phyloP scores from a whole-genome alignment of 2,797 vertebrate genomes.

The Sebastes oblongus region DNA sequence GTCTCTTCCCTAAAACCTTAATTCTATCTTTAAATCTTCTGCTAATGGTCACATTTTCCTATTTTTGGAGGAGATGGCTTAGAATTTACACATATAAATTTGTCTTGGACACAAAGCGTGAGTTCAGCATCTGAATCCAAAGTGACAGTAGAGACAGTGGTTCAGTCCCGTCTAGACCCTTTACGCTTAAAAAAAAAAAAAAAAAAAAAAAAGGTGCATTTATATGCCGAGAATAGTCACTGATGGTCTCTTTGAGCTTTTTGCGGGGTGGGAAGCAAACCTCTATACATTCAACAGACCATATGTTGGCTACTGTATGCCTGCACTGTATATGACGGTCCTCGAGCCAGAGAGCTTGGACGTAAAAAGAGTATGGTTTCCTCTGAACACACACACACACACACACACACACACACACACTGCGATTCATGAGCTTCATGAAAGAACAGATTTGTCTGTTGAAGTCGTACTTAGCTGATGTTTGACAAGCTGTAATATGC shows the following conservation, averaged over 20 bases:
- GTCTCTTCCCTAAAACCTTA: neutral
- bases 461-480: constrained; percentile 13
- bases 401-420: constrained; percentile 2
- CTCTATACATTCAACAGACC: constrained; percentile 22
- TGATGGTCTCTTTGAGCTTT: constrained; percentile 8
- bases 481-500: constrained; percentile 25
- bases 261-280: neutral
- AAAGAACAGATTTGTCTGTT: constrained; percentile 37
- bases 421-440: constrained; percentile 24
- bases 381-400: neutral
- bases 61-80: neutral
- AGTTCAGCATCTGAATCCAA: constrained; percentile 6
- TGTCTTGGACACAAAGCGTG: neutral
- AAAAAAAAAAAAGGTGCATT: neutral
- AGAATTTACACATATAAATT: constrained; percentile 11
- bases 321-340: neutral
- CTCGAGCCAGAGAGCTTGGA: neutral
- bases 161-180: constrained; percentile 35
- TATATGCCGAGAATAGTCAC: constrained; percentile 3
- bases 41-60: neutral
- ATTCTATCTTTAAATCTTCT: neutral
- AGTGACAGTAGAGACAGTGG: constrained; percentile 24
- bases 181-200: neutral
- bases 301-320: neutral
- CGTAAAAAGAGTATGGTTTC: constrained; percentile 1